Percentiles rank a stretch among this genome's conserved stretches.
These are phyloP conservation scores for Hippocampus comes DNA, from an alignment of 2,113 vertebrate species.

Conservation along the genomic window DNA sequence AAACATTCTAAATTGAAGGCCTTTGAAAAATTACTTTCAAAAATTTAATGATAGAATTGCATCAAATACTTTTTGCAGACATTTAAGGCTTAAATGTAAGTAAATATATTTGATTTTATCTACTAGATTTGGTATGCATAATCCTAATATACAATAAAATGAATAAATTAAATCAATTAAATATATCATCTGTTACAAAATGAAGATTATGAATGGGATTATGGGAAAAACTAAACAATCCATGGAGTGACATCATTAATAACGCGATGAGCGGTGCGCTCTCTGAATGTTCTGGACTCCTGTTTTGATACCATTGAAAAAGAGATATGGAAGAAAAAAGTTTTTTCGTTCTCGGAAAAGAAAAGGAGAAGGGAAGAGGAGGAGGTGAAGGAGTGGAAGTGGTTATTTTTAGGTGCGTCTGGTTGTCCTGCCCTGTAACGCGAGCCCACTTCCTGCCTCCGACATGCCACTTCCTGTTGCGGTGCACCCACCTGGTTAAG, in stretches of 20 bases:
- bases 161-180: neutral
- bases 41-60: too few relatives aligned
- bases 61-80: too few relatives aligned
- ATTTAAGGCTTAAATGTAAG: too few relatives aligned
- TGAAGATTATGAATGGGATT: neutral
- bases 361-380: constrained; percentile 28
- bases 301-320: neutral
- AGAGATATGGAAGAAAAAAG: constrained; percentile 5
- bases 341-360: constrained; percentile 35
- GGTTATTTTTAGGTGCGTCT: constrained; percentile 53
- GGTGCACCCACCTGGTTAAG: constrained; percentile 22
- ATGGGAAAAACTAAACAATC: neutral
- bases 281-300: neutral
- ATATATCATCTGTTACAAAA: neutral
- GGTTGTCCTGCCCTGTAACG: constrained; percentile 40
- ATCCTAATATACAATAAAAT: neutral
- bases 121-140: too few relatives aligned
- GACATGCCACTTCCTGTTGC: constrained; percentile 62
- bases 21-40: too few relatives aligned
- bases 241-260: neutral
- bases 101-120: too few relatives aligned
- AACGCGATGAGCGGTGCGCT: neutral
- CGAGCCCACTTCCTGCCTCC: constrained; percentile 53
- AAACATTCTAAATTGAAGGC: too few relatives aligned
- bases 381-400: constrained; percentile 42